Conservation (phyloP, 2,113 vertebrate species). For the Tyrannus savana region DNA sequence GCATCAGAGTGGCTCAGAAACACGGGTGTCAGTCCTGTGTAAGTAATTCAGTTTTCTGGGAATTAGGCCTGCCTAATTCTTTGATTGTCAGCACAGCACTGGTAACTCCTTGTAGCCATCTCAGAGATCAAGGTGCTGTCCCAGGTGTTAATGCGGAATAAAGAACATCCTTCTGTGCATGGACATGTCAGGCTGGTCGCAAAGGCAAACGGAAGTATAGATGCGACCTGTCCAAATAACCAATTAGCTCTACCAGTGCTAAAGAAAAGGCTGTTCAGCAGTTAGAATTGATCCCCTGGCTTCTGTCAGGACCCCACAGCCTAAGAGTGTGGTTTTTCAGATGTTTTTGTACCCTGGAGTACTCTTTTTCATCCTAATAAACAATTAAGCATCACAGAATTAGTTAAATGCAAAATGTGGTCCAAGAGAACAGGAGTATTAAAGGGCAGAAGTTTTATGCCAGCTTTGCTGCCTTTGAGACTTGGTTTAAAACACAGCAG, state of each 20-base stretch:
- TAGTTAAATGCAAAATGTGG: not conserved
- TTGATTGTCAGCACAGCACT: not conserved
- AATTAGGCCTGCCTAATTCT: not conserved
- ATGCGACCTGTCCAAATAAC: not conserved
- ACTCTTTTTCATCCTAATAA: not conserved
- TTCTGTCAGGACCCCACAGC: not conserved
- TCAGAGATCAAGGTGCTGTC: not conserved
- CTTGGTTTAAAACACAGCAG: not conserved
- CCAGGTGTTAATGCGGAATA: not conserved
- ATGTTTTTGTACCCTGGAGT: not conserved
- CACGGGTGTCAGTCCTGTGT: not conserved
- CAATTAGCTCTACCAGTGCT: not conserved
- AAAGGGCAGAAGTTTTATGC: not conserved
- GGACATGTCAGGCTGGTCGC: not conserved
- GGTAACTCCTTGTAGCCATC: not conserved
- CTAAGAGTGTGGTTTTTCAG: not conserved
- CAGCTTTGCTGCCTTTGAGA: not conserved
- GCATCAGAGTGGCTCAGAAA: not conserved
- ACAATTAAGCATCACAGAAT: not conserved
- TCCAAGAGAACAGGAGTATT: not conserved
- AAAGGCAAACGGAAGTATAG: not conserved
- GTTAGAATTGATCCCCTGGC: not conserved
- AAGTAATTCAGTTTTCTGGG: not conserved
- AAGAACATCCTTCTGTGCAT: not conserved
- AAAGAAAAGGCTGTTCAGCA: not conserved